Base-by-base conservation (phyloP, 1,140 invertebrate species). In the Geopemphigus sp. region DNA sequence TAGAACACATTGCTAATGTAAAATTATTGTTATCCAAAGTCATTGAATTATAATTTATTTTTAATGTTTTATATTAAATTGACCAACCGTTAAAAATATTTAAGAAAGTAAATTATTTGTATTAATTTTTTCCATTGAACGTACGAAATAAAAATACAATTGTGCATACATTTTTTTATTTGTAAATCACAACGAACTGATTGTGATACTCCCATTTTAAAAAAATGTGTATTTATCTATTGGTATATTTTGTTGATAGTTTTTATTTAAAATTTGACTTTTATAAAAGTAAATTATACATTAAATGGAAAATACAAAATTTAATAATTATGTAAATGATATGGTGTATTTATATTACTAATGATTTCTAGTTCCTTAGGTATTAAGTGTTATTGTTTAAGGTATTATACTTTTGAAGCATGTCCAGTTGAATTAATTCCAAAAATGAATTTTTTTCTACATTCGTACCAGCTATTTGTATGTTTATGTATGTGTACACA, bases 201-300 rank as follows among this genome's bases (percentile, higher is more conserved):
- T 24, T 29, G 5, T 26, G 22, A 24, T 17, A 50, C 10, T 56
- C 8, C 6, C 22, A 50, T 59, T 50, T 70, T 26, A 19, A 53
- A 29, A 54, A 19, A 54, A 4, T 15, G 10, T 19, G 14, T 24
- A 24, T 47, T 19, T 66, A 15, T 53, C 12, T 5, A 54, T 29
- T 29, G 47, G 26, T 54, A 1, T 72, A 1, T 53, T 54, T 8
- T 50, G 24, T 54, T 54, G 15, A 32, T 53, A 70, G 5, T 68
- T 68, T 70, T 54, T 26, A 72, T 72, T 72, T n/a, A 26, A 53
- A 72, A 39, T 32, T 72, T n/a, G 26, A 72, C 50, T 72, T 29
- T 26, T 53, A 19, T 72, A 26, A 11, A 54, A 54, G 68, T 72
- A 72, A 17, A 26, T 3, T 29, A 29, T 29, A 29, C 17, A 54